Evolutionary conservation across 1,140 invertebrate species (phyloP), one percentile per base, ranked within the genome.

Genomic region (Caenorhabditis tropicalis): DNA sequence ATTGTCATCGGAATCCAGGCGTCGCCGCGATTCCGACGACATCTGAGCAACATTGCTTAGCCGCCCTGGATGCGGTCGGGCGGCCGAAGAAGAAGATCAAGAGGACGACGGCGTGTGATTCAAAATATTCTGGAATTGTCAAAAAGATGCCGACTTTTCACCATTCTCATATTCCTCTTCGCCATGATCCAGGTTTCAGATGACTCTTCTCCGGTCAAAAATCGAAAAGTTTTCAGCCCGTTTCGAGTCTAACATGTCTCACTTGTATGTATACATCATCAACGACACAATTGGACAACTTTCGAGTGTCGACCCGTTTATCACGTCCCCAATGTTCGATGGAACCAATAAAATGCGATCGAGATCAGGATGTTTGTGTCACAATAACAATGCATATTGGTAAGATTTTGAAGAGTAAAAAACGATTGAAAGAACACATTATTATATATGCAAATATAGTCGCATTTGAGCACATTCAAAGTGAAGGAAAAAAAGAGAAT

Each of bases 381-480:
- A 87, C 86, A 1, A 86, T 87, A 48, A 87, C 83, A 43, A 87
- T 87, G 86, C 86, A 87, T 46, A 53, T 87, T 33, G 86, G 86
- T 85, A 39, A 46, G 60, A 15, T 49, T 70, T 1, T 7, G 19
- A 6, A 31, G 27, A 43, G 3, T 7, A 9, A 39, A 74, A 43
- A 43, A 58, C 39, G 27, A 51, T 51, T 7, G 16, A n/a, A 65
- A 65, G 15, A 74, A 74, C 65, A 43, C 65, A 33, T 74, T 74
- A 74, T 74, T 74, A 74, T 9, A n/a, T n/a, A 74, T 74, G 65
- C 36, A 74, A 43, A 74, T 74, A 43, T 43, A 43, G n/a, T 12
- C 36, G 9, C 36, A 39, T 74, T 24, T 46, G n/a, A 43, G 36
- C 33, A 24, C 33, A 74, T 74, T 12, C n/a, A 6, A 12, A 43